Evolutionary conservation across 2,113 vertebrate species (phyloP), one percentile per base, ranked within the genome.

Genomic region (Brachionichthys hirsutus): DNA sequence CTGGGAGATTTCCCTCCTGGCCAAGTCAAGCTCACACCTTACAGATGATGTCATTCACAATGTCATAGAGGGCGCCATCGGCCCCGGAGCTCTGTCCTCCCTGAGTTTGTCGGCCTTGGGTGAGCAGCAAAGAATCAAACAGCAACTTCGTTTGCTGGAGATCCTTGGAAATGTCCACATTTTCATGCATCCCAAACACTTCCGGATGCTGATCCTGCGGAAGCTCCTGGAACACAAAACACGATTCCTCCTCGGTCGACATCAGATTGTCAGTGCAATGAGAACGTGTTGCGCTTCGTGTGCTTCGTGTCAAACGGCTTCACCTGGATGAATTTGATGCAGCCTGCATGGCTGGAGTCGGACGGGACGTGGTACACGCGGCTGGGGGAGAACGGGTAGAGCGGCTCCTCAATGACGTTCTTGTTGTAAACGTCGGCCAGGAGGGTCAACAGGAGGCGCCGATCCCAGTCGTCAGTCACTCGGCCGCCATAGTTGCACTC

Each of bases 401-500:
- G 42, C 10, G 95, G 92, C 81, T 91, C 75, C 11, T 78, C 41
- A 44, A 95, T 83, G 36, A 97, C 81, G 6, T 95, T 92, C 75
- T 88, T 85, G 71, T 78, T 93, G 72, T 94, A 98, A 81, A 98
- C 92, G 18, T 79, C 88, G 41, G 95, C 94, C 57, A 98, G 90
- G 54, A 98, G 92, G 0, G 95, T 97, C 18, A 97, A 77, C 43
- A 98, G 92, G 58, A 98, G 93, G 40, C 94, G 92, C 24, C 95
- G 91, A 89, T 98, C 95, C 81, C 98, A 97, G 78, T 98, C 95
- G 68, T 98, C 96, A 1, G 95, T 98, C 74, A 98, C 95, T 88
- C 95, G 90, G 0, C 96, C 96, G 38, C 96, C 95, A 1, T 98
- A 98, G 87, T 98, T 98, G 80, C 96, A 98, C 89, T 98, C 95